Evolutionary conservation across 1,140 invertebrate species (phyloP).

Genomic region (Temnothorax curvispinosus): DNA sequence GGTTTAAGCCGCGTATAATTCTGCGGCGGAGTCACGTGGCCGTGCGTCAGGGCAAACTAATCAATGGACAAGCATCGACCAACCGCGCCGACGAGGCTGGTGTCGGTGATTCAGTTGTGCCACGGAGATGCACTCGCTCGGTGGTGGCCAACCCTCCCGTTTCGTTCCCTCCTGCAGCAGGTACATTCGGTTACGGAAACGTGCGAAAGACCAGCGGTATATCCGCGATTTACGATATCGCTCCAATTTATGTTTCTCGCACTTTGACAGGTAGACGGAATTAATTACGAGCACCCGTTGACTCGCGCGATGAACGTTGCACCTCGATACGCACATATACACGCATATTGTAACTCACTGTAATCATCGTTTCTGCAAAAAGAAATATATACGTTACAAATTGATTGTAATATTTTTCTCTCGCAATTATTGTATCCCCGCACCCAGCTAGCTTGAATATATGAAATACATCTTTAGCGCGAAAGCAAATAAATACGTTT

Average conservation of each 20-base stretch:
- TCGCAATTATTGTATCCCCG: neutral
- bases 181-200: neutral
- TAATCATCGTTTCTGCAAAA: conserved; percentile 3
- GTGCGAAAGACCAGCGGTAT: neutral
- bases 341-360: neutral
- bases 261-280: neutral
- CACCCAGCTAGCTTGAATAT: neutral
- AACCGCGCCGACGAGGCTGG: conserved; percentile 71
- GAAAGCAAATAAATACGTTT: neutral
- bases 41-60: conserved; percentile 72
- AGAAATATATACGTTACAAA: neutral
- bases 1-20: conserved; percentile 34
- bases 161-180: neutral
- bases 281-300: neutral
- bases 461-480: neutral
- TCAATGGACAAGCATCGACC: conserved; percentile 79
- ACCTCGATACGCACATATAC: neutral
- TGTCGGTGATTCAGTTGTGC: conserved; percentile 70
- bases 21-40: conserved; percentile 68
- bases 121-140: conserved; percentile 64
- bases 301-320: neutral
- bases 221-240: neutral
- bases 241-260: neutral
- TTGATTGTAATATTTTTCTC: conserved; percentile 7
- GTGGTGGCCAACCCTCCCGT: conserved; percentile 49